Evolutionary conservation across 1,140 invertebrate species (phyloP).

Genomic region (Drosophila bocki): DNA sequence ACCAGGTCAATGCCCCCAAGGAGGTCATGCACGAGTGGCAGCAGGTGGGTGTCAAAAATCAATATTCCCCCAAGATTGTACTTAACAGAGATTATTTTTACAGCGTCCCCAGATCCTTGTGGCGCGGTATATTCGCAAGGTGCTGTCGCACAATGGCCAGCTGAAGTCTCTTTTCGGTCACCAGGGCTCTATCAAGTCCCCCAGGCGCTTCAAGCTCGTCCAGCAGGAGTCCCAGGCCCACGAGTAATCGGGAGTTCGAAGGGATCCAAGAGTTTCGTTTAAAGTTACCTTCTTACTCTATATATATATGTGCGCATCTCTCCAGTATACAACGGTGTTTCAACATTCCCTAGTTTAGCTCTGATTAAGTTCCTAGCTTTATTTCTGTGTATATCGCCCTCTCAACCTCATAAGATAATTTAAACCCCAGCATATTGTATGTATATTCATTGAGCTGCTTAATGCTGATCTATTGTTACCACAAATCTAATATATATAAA

Average conservation of each 20-base stretch:
- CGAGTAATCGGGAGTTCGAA: conserved; percentile 87
- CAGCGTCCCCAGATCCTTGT: conserved; percentile 95
- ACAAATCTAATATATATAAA: conserved; percentile 21
- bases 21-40: conserved; percentile 97
- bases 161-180: conserved; percentile 89
- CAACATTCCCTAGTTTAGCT: conserved; percentile 76
- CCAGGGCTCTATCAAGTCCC: conserved; percentile 92
- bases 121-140: conserved; percentile 93
- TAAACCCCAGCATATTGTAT: conserved; percentile 43
- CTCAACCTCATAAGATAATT: conserved; percentile 56
- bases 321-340: conserved; percentile 69
- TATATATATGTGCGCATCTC: conserved; percentile 32
- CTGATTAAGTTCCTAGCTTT: conserved; percentile 63
- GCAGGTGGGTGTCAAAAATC: conserved; percentile 51
- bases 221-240: conserved; percentile 96
- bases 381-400: conserved; percentile 44
- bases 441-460: conserved; percentile 32
- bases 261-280: conserved; percentile 26
- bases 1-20: conserved; percentile 96
- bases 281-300: conserved; percentile 32
- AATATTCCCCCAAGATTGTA: not conserved
- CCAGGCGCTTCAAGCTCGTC: conserved; percentile 93
- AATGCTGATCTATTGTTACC: conserved; percentile 28
- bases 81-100: not conserved
- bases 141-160: conserved; percentile 91